Conservation (phyloP, 2,113 vertebrate genomes). For the Lucifuga dentata region DNA sequence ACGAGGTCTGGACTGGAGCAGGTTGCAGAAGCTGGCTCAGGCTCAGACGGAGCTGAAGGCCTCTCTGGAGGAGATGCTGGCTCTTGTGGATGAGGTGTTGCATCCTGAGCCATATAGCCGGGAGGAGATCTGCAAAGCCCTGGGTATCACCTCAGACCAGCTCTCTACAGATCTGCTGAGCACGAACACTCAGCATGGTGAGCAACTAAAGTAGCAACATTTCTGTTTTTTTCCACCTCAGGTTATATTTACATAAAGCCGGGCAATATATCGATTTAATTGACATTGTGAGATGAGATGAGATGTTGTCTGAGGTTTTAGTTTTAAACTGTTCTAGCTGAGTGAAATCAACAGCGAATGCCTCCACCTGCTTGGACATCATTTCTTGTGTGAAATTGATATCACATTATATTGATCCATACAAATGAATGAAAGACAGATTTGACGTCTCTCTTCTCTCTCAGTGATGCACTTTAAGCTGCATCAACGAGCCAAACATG, state of each 20-base stretch:
- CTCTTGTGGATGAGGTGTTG: conserved; percentile 87
- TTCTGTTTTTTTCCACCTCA: neutral
- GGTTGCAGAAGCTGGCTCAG: conserved; percentile 84
- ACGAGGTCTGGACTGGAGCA: conserved; percentile 76
- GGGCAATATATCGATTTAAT: no score
- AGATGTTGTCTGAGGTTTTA: no score
- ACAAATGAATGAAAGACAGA: neutral
- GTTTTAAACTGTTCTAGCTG: neutral
- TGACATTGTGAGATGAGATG: no score
- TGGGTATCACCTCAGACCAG: conserved; percentile 87
- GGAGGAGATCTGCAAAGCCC: conserved; percentile 89
- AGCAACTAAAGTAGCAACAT: conserved; percentile 56
- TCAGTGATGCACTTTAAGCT: conserved; percentile 90
- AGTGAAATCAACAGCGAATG: neutral
- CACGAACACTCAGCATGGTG: conserved; percentile 90
- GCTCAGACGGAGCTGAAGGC: conserved; percentile 86
- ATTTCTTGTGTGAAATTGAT: no score
- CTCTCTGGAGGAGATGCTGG: conserved; percentile 90
- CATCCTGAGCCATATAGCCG: conserved; percentile 90
- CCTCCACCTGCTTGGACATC: no score
- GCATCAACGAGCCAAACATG: conserved; percentile 93
- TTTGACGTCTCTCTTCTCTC: conserved; percentile 10
- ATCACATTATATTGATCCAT: no score
- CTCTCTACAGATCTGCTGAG: conserved; percentile 86
- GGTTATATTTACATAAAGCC: no score